Conservation (phyloP, 1,140 invertebrate genomes). For the Mactra quadrangularis region DNA sequence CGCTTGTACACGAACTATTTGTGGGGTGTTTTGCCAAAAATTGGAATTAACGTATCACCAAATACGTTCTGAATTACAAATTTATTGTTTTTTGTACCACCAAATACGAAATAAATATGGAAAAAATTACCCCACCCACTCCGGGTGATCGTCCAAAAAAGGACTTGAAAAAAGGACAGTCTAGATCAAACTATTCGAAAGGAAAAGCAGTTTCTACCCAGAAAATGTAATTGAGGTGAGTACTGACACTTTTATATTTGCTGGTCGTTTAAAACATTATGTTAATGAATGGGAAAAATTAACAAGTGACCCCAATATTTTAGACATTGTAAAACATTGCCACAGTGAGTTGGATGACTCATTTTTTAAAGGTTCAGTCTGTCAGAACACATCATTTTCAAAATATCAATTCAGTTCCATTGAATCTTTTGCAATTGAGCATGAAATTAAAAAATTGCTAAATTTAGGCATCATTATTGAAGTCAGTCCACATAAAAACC, state of each 20-base stretch:
- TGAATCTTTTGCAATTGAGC: conserved; percentile 13
- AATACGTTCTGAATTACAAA: too few relatives aligned
- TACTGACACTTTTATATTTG: conserved; percentile 10
- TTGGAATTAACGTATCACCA: too few relatives aligned
- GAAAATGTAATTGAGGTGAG: not conserved
- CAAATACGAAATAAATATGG: too few relatives aligned
- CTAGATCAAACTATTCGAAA: too few relatives aligned
- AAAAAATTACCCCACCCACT: too few relatives aligned
- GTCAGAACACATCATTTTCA: too few relatives aligned
- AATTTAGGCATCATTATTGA: conserved; percentile 6
- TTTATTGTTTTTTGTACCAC: too few relatives aligned
- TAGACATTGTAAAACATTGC: conserved; percentile 37
- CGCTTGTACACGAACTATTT: too few relatives aligned
- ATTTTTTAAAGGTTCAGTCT: not conserved
- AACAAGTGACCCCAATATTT: conserved; percentile 48
- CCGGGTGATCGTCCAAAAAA: too few relatives aligned
- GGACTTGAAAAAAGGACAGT: too few relatives aligned
- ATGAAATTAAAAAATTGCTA: conserved; percentile 30
- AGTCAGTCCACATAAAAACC: not conserved
- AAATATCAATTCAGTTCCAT: not conserved
- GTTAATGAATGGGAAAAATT: conserved; percentile 49
- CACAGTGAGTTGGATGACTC: conserved; percentile 15
- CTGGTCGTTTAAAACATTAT: conserved; percentile 46
- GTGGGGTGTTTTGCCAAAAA: too few relatives aligned
- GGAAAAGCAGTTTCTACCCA: too few relatives aligned